phyloP scores from a whole-genome alignment of 1,140 invertebrate genomes.

The Portunus trituberculatus region DNA sequence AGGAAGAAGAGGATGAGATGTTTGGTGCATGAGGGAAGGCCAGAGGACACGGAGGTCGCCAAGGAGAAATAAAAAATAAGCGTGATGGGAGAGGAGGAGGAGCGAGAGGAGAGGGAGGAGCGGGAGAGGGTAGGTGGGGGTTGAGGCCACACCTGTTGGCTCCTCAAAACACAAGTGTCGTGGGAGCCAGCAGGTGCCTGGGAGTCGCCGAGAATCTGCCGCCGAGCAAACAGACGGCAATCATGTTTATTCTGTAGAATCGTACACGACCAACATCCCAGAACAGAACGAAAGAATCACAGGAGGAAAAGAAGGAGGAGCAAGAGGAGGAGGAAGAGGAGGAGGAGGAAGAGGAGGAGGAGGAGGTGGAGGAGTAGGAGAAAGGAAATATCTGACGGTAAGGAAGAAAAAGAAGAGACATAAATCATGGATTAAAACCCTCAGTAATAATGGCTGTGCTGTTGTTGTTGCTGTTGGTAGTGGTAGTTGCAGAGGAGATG shows the following conservation, averaged over 20 bases:
- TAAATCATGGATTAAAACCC: neutral
- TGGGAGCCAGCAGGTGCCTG: neutral
- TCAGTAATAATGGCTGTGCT: neutral
- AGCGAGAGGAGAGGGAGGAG: neutral
- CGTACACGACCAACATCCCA: neutral
- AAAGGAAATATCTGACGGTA: too few species aligned
- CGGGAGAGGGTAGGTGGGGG: neutral
- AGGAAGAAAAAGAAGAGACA: neutral
- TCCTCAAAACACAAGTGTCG: neutral
- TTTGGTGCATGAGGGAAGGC: too few species aligned
- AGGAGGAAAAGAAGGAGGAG: neutral
- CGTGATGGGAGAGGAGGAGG: too few species aligned
- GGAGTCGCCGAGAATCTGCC: neutral
- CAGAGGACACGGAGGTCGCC: too few species aligned
- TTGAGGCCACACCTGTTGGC: neutral
- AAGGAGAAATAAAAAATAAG: too few species aligned
- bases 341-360: neutral
- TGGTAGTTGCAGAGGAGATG: too few species aligned
- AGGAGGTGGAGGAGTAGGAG: neutral
- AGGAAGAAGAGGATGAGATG: too few species aligned
- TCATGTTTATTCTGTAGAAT: neutral
- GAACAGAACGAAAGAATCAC: too few species aligned
- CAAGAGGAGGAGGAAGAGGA: neutral
- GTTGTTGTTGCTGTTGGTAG: too few species aligned
- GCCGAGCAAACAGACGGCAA: neutral